A percentile compares a stretch with the other conserved stretches of the same genome.
Conservation (phyloP, 2,888 invertebrate genomes). For the Lycocerus yunnanus region DNA sequence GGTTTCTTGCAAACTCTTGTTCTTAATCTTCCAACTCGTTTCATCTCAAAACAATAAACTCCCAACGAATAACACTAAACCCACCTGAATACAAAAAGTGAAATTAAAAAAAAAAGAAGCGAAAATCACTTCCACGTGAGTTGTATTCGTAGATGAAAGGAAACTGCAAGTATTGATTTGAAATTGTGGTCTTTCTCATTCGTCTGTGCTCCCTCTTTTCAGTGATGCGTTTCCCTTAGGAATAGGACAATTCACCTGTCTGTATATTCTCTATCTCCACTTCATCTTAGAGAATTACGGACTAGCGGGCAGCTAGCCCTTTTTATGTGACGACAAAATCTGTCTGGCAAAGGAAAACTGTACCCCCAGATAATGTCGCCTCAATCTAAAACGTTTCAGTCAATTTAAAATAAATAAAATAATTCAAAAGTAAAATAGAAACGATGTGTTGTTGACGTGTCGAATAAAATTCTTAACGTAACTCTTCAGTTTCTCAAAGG, state of each 20-base stretch:
- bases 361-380: conserved; percentile 51
- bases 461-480: conserved; percentile 13
- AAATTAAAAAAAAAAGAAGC: neutral
- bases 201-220: conserved; percentile 49
- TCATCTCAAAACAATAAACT: conserved; percentile 41
- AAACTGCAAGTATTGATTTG: conserved; percentile 53
- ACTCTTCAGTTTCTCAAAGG: conserved; percentile 13
- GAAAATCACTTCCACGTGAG: conserved; percentile 16
- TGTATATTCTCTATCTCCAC: conserved; percentile 46
- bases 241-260: conserved; percentile 56
- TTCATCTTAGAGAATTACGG: conserved; percentile 30
- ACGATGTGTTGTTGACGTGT: conserved; percentile 8
- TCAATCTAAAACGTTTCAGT: conserved; percentile 53
- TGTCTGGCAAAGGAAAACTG: conserved; percentile 48
- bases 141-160: conserved; percentile 21
- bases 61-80: conserved; percentile 37
- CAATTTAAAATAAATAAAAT: conserved; percentile 37
- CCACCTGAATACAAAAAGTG: conserved; percentile 25
- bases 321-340: conserved; percentile 52
- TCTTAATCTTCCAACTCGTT: conserved; percentile 40
- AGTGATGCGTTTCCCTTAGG: conserved; percentile 54
- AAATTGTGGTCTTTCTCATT: conserved; percentile 52
- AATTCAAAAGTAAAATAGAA: neutral
- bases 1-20: conserved; percentile 33
- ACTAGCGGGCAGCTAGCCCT: conserved; percentile 38